phyloP scores from a whole-genome alignment of 2,888 invertebrate genomes.

The Lottia scabra region DNA sequence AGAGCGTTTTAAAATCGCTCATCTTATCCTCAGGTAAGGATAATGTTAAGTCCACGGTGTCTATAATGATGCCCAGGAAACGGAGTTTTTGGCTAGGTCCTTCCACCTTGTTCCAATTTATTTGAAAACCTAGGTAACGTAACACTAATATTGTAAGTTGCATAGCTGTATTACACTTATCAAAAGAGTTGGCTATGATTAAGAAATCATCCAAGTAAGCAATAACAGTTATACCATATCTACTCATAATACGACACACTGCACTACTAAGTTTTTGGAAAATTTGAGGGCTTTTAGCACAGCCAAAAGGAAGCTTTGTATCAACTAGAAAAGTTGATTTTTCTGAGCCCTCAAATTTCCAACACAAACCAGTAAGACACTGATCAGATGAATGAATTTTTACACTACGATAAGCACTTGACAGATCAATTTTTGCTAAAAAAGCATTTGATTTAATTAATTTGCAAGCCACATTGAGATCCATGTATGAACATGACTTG shows the following conservation, averaged over 20 bases:
- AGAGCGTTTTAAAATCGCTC: neutral
- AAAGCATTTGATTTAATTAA: neutral
- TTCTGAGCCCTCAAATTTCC: neutral
- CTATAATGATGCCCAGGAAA: neutral
- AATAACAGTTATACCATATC: slow-evolving; percentile 4
- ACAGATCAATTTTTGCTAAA: slow-evolving; percentile 2
- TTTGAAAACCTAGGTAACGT: slow-evolving; percentile 6
- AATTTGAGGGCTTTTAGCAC: slow-evolving; percentile 6
- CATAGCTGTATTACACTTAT: neutral
- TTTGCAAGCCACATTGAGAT: neutral
- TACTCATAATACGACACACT: neutral
- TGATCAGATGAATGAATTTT: slow-evolving; percentile 9
- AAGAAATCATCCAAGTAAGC: slow-evolving; percentile 9
- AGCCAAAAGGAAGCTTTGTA: slow-evolving; percentile 1
- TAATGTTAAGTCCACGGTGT: slow-evolving; percentile 1
- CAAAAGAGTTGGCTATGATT: neutral
- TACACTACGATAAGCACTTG: slow-evolving; percentile 1
- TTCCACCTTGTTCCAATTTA: neutral
- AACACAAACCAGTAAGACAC: slow-evolving; percentile 2
- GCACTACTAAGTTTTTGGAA: neutral
- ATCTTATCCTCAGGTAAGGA: neutral
- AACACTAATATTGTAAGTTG: neutral
- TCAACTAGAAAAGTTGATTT: slow-evolving; percentile 3
- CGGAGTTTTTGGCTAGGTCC: neutral
- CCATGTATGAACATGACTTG: slow-evolving; percentile 8